Evolutionary conservation across 2,888 invertebrate genomes (phyloP).

Genomic region (Cistogaster globosa): DNA sequence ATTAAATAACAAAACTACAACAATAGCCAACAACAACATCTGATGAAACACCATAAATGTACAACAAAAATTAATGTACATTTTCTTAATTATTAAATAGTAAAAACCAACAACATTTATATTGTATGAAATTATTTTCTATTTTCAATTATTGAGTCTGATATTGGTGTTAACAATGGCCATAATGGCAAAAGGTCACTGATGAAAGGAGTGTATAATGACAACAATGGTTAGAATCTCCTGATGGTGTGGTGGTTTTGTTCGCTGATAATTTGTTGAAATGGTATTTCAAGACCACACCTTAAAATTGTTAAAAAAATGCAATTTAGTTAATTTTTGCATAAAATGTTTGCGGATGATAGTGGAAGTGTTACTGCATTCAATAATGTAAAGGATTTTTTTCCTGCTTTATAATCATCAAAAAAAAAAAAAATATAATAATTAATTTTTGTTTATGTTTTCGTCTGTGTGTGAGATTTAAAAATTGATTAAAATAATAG

Average conservation of each 20-base stretch:
- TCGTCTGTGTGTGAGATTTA: too few species aligned
- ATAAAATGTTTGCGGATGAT: conserved; percentile 33
- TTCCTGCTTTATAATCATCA: neutral
- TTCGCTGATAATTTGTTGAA: conserved; percentile 60
- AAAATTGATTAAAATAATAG: too few species aligned
- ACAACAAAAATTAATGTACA: conserved; percentile 48
- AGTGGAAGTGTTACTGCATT: neutral
- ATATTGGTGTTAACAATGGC: conserved; percentile 28
- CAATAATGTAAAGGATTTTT: conserved; percentile 1
- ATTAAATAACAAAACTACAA: neutral
- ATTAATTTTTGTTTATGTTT: neutral
- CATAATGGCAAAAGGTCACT: conserved; percentile 11
- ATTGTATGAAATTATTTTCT: conserved; percentile 24
- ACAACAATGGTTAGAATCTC: neutral
- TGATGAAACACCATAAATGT: conserved; percentile 2
- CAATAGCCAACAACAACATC: conserved; percentile 5
- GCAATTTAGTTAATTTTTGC: conserved; percentile 55
- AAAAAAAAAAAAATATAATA: neutral
- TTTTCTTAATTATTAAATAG: conserved; percentile 63
- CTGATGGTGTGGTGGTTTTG: conserved; percentile 40
- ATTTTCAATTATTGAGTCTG: conserved; percentile 30
- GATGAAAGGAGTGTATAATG: neutral
- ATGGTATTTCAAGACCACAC: conserved; percentile 61
- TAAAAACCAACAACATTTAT: conserved; percentile 36
- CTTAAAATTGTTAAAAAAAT: conserved; percentile 47